Evolutionary conservation across 1,140 invertebrate genomes (phyloP), one percentile per base, ranked within the genome.

Genomic region (Bombus picipes): DNA sequence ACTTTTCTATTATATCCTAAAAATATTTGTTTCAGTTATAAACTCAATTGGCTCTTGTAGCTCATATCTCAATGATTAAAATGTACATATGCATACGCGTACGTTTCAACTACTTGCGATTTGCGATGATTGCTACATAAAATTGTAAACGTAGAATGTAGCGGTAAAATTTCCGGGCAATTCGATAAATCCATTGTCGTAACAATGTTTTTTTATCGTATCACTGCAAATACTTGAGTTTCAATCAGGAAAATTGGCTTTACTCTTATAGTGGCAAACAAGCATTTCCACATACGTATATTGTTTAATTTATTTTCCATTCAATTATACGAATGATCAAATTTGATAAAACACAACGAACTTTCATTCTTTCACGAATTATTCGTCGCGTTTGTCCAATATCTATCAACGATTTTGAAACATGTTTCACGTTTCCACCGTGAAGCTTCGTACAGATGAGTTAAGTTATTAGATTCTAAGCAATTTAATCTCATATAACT

Each of bases 291-390:
- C n/a, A 15, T 32, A 15, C 62, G 59, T 62, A 28, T 62, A 66
- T 66, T 66, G 62, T 66, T 66, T 66, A 66, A 66, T 34, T 66
- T 32, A 66, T 66, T 66, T 66, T 66, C 13, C n/a, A 66, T 32
- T 66, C 62, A 66, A 32, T 32, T 66, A 32, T 66, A 32, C n/a
- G 62, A 66, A 66, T 15, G 15, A 66, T 15, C 13, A 15, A 66
- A 66, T 66, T 66, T 32, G 0, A 34, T 66, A 32, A 66, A 66
- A 66, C 2, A 2, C 22, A 22, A n/a, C 28, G 3, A 12, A 62
- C 28, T 3, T 28, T 4, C 28, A 18, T 18, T 6, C 47, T 47
- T 47, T 47, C 47, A 22, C 47, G 47, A 18, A 53, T 53, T 53
- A 53, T 18, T 53, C 5, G 47, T 22, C 18, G 47, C 18, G 47